Base-by-base conservation (phyloP, 2,113 vertebrate species). In the Trogon surrucura region DNA sequence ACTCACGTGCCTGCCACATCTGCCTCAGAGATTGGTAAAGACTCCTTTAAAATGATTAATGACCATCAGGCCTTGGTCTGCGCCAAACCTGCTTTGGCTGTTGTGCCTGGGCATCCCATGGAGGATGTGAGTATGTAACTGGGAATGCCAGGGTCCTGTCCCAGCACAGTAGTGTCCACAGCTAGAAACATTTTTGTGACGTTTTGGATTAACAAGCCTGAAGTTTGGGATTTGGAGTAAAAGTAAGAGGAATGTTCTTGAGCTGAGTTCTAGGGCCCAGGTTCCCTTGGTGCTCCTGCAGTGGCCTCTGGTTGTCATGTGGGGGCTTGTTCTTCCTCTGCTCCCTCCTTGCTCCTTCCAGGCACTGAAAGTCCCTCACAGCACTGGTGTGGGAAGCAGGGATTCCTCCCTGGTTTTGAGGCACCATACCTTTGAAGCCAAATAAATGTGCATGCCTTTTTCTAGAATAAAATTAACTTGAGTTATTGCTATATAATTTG, bases 11-110 rank as follows among this genome's bases (percentile, higher is more conserved):
- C 61, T 84, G 53, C 48, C 17, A 10, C 7, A 5, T 64, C 32
- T 85, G 19, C 17, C 23, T 77, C 14, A 1, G 50, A 82, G 25
- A 29, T 1, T 0, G 1, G 27, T 44, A 60, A 32, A 85, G 61
- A 64, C 25, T 93, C 10, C 32, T 85, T 10, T 29, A 26, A 82
- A 75, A 67, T 13, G 2, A 22, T 29, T 16, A 51, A 29, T 57
- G 78, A 8, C 23, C 6, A 6, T 74, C 65, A 71, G 25, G 23
- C 16, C 20, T 83, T 56, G 34, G 10, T 47, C 32, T 66, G 30
- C 1, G 3, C 6, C 30, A 61, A 89, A 83, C 10, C 15, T 20
- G 1, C 30, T 41, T 60, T 30, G 53, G 6, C 4, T 71, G 0
- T 51, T 71, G 0, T 51, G 32, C 38, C 45, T 53, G 22, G 48